Evolutionary conservation across 2,113 vertebrate species (phyloP).

Genomic region (Lycaon pictus): DNA sequence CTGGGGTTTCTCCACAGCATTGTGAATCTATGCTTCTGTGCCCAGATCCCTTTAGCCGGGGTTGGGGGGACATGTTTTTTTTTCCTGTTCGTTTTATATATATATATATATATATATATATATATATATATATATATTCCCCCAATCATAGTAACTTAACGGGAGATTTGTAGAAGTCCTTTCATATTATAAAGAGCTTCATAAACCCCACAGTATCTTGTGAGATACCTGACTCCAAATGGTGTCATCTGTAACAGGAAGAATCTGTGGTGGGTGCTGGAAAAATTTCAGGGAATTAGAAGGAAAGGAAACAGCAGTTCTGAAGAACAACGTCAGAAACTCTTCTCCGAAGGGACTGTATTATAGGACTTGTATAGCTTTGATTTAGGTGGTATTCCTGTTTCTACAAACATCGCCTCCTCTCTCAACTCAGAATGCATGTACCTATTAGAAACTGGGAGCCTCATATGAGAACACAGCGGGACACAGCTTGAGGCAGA

Average conservation of each 20-base stretch:
- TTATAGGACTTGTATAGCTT: background rate
- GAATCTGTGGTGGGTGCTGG: background rate
- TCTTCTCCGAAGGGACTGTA: background rate
- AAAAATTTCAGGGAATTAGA: background rate
- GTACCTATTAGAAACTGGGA: background rate
- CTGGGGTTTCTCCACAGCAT: background rate
- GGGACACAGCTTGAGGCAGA: background rate
- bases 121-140: no score
- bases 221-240: background rate
- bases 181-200: background rate
- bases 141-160: background rate
- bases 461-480: background rate
- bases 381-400: background rate
- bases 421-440: background rate
- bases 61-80: background rate
- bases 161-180: background rate
- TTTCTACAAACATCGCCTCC: background rate
- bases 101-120: no score
- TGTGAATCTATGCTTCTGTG: background rate
- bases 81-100: no score
- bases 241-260: background rate
- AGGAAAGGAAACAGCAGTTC: background rate
- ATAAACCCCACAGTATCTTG: background rate
- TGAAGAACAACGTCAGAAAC: background rate
- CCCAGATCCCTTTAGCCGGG: background rate